Percentiles rank a stretch among this genome's conserved stretches.
Conservation (phyloP, 2,797 vertebrate genomes). For the Hoplostethus mediterraneus region DNA sequence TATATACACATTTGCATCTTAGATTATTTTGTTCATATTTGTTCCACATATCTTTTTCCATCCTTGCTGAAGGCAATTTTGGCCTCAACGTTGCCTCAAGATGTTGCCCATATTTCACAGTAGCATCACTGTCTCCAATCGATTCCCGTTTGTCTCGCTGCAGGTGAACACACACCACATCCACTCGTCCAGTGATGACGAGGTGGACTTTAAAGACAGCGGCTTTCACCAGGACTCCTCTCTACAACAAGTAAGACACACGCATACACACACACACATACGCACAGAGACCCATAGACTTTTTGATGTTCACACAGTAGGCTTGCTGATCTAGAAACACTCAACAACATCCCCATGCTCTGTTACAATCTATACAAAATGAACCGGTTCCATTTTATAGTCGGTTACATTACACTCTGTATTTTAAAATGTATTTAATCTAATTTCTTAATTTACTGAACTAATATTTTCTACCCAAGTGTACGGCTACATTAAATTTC, state of each 20-base stretch:
- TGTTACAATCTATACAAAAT: neutral
- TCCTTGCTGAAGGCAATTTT: too few species aligned
- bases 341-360: neutral
- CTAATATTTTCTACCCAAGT: slow-evolving; percentile 22
- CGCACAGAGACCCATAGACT: slow-evolving; percentile 32
- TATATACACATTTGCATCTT: too few species aligned
- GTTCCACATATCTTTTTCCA: too few species aligned
- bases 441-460: slow-evolving; percentile 22
- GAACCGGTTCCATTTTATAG: too few species aligned
- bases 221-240: slow-evolving; percentile 98
- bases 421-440: slow-evolving; percentile 18
- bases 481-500: neutral
- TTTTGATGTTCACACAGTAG: neutral
- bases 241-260: slow-evolving; percentile 94
- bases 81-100: too few species aligned
- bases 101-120: too few species aligned
- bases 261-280: slow-evolving; percentile 6
- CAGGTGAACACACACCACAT: slow-evolving; percentile 97
- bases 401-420: neutral
- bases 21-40: neutral
- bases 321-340: neutral
- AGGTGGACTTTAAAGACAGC: slow-evolving; percentile 98
- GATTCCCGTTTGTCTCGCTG: neutral
- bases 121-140: too few species aligned
- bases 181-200: slow-evolving; percentile 98